Percentiles rank a stretch among this genome's conserved stretches.
phyloP scores from a whole-genome alignment of 2,888 invertebrate genomes.

The Drosophila neutralis region DNA sequence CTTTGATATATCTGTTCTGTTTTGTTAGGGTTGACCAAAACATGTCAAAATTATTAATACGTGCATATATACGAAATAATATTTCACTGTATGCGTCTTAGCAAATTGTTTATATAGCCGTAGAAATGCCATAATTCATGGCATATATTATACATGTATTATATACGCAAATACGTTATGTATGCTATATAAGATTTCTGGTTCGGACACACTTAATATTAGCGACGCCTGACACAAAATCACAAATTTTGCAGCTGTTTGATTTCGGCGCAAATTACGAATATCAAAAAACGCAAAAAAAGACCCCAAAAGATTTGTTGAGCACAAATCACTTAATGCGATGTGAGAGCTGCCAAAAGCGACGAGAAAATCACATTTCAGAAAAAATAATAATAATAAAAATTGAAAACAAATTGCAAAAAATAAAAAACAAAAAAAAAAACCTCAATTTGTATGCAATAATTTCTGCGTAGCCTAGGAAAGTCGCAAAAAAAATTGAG shows the following conservation, averaged over 20 bases:
- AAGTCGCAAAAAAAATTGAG: conserved; percentile 51
- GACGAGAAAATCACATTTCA: conserved; percentile 2
- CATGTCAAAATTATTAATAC: conserved; percentile 61
- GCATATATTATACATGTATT: conserved; percentile 40
- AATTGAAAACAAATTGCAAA: conserved; percentile 24
- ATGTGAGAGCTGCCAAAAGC: conserved; percentile 47
- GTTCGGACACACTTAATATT: conserved; percentile 73
- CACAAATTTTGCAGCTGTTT: conserved; percentile 73
- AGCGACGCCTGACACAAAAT: conserved; percentile 60
- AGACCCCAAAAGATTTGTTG: conserved; percentile 56
- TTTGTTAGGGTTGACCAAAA: conserved; percentile 31
- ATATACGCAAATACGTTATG: conserved; percentile 9
- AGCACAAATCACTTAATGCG: conserved; percentile 76
- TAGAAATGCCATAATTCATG: conserved; percentile 68
- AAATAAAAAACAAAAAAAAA: conserved; percentile 9
- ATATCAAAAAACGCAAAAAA: conserved; percentile 29
- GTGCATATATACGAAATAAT: conserved; percentile 42
- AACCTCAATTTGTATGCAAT: conserved; percentile 64
- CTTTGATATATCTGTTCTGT: background rate
- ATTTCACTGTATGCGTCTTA: conserved; percentile 57
- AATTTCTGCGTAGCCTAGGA: conserved; percentile 59
- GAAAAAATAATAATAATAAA: conserved; percentile 18
- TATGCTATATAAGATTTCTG: conserved; percentile 30
- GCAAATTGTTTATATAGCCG: conserved; percentile 75
- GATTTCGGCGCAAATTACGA: conserved; percentile 77